Evolutionary conservation across 2,797 vertebrate species (phyloP), one percentile per base, ranked within the genome.

Genomic region (Eidolon dupreanum): DNA sequence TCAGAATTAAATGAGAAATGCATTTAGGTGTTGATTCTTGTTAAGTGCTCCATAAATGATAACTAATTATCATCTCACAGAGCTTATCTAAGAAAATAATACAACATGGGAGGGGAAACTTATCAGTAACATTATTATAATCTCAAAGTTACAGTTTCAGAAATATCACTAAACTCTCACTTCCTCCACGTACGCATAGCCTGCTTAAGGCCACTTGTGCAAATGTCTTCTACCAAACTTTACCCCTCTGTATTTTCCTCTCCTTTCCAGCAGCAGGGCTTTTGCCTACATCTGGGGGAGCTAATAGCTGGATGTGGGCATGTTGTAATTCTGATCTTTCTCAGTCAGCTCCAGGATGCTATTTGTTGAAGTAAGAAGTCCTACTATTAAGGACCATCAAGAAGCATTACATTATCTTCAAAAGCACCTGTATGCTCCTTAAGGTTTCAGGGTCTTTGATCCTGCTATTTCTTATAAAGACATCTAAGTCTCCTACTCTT

Each of bases 71-170:
- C 22, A 65, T n/a, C 17, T 90, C 43, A 63, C 3, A 24, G 33
- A 90, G 38, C 46, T 78, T 17, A 84, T 85, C 59, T 81, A 57
- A 95, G 91, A 51, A 93, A 86, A 95, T 49, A 85, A 51, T 10
- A 26, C 49, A 83, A 51, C 13, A 61, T 22, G 12, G 26, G 10
- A 68, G 65, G 31, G 8, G n/a, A 63, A 71, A 77, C 4, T 57
- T 70, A 74, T 28, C 68, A 57, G 49, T 24, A 49, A 63, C 11
- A 65, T 55, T 57, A 31, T n/a, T 38, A 22, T 53, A 53, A 88
- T 53, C 53, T 75, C 68, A 82, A 74, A 84, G 36, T 46, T n/a
- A 61, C 6, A 88, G 20, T 41, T 78, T 94, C n/a, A 46, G 75
- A 93, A 19, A 70, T 46, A 74, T n/a, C 41, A 59, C 31, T 65